phyloP scores from a whole-genome alignment of 2,113 vertebrate species.

The Sialia sialis region DNA sequence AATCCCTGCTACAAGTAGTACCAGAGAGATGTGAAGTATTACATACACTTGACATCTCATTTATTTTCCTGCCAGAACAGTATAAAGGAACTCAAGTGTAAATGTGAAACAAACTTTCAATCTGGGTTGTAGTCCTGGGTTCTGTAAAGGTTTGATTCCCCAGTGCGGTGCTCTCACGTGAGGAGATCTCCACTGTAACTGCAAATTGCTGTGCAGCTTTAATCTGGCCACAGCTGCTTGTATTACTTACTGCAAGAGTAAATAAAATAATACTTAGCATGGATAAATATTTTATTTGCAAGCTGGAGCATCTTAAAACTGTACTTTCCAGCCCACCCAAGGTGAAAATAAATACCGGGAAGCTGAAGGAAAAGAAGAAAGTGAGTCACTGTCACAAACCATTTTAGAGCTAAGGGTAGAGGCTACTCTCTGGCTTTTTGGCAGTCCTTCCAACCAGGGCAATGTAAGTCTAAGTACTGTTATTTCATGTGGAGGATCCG shows the following conservation, averaged over 20 bases:
- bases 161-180: not conserved
- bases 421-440: not conserved
- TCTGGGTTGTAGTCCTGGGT: not conserved
- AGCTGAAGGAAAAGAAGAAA: not conserved
- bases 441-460: not conserved
- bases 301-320: not conserved
- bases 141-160: not conserved
- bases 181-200: not conserved
- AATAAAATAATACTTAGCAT: not conserved
- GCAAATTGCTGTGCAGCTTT: not conserved
- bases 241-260: not conserved
- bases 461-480: not conserved
- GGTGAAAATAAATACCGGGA: not conserved
- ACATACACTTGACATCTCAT: not conserved
- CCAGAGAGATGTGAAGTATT: not conserved
- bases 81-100: not conserved
- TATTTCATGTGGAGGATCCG: not conserved
- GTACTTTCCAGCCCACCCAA: not conserved
- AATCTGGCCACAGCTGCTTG: not conserved
- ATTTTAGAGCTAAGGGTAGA: not conserved
- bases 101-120: not conserved
- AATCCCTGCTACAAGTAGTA: not conserved
- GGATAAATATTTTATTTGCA: conserved; percentile 23
- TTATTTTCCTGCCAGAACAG: not conserved
- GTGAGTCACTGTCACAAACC: not conserved